A percentile compares a stretch with the other conserved stretches of the same genome.
phyloP scores from a whole-genome alignment of 1,140 invertebrate genomes.

The Lerema accius region DNA sequence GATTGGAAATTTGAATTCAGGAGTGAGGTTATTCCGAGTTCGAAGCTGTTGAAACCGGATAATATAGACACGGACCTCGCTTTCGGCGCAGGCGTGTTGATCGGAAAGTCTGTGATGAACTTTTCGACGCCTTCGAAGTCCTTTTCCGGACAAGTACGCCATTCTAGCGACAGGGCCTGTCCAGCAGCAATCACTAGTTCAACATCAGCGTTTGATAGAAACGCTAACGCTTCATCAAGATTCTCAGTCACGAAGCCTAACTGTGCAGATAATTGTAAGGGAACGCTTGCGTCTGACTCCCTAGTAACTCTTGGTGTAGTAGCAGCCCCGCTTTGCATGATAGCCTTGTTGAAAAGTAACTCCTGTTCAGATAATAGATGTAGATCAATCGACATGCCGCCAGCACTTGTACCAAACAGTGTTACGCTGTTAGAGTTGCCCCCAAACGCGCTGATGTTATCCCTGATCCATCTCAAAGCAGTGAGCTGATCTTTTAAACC shows the following conservation, averaged over 20 bases:
- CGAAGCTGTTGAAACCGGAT: slow-evolving; percentile 37
- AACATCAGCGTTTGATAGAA: slow-evolving; percentile 30
- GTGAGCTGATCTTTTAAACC: slow-evolving; percentile 46
- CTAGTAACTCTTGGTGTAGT: slow-evolving; percentile 14
- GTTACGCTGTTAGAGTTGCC: slow-evolving; percentile 39
- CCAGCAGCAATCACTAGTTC: slow-evolving; percentile 25
- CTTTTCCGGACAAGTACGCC: slow-evolving; percentile 40
- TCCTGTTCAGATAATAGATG: slow-evolving; percentile 49
- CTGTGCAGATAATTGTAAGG: slow-evolving; percentile 37
- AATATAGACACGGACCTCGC: slow-evolving; percentile 34
- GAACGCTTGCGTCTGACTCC: slow-evolving; percentile 24
- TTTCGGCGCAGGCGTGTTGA: slow-evolving; percentile 28
- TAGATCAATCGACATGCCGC: slow-evolving; percentile 68
- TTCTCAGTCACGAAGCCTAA: slow-evolving; percentile 40
- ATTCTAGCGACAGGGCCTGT: slow-evolving; percentile 19
- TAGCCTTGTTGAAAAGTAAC: slow-evolving; percentile 47
- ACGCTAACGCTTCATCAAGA: slow-evolving; percentile 33
- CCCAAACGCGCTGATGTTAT: slow-evolving; percentile 44
- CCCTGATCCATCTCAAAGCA: slow-evolving; percentile 45
- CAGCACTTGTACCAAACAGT: slow-evolving; percentile 86
- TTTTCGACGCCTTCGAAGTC: slow-evolving; percentile 38
- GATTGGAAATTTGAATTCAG: slow-evolving; percentile 12
- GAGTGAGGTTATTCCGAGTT: slow-evolving; percentile 1
- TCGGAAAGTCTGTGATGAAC: slow-evolving; percentile 38
- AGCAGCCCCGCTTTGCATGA: slow-evolving; percentile 48